Percentiles rank a stretch among this genome's conserved stretches.
These are phyloP conservation scores for Brassicogethes aeneus DNA, from an alignment of 2,888 invertebrate genomes.

Conservation along the genomic window DNA sequence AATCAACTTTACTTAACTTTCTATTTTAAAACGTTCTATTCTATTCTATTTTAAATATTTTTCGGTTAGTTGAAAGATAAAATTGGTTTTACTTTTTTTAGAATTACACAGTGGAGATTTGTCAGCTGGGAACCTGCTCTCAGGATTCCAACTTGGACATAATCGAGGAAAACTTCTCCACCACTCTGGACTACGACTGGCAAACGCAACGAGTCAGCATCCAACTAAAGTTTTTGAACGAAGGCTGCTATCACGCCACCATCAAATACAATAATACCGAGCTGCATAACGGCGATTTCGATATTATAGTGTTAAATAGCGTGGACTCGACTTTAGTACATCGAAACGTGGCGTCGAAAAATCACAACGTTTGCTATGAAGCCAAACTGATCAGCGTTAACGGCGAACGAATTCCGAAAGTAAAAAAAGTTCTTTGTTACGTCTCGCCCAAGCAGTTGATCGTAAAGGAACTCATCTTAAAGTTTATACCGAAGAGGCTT, in stretches of 20 bases:
- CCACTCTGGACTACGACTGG: conserved; percentile 64
- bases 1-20: no score
- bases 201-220: conserved; percentile 70
- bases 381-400: conserved; percentile 61
- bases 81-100: conserved; percentile 31
- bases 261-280: conserved; percentile 66
- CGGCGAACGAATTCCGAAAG: conserved; percentile 55
- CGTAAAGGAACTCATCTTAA: conserved; percentile 86
- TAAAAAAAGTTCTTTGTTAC: conserved; percentile 82
- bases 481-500: conserved; percentile 86
- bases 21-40: no score
- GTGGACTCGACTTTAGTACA: conserved; percentile 76
- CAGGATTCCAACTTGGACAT: conserved; percentile 33
- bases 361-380: conserved; percentile 80
- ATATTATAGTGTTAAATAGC: conserved; percentile 86
- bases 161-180: conserved; percentile 46
- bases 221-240: conserved; percentile 66
- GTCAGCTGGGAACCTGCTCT: conserved; percentile 48
- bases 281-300: conserved; percentile 83
- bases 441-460: conserved; percentile 88
- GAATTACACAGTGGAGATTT: conserved; percentile 55
- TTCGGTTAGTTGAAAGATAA: conserved; percentile 4
- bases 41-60: conserved; percentile 2
- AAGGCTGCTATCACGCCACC: conserved; percentile 74
- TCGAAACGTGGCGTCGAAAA: conserved; percentile 77